These are phyloP conservation scores for Ceraclea dissimilis DNA, from an alignment of 2,888 invertebrate genomes.

Conservation along the genomic window DNA sequence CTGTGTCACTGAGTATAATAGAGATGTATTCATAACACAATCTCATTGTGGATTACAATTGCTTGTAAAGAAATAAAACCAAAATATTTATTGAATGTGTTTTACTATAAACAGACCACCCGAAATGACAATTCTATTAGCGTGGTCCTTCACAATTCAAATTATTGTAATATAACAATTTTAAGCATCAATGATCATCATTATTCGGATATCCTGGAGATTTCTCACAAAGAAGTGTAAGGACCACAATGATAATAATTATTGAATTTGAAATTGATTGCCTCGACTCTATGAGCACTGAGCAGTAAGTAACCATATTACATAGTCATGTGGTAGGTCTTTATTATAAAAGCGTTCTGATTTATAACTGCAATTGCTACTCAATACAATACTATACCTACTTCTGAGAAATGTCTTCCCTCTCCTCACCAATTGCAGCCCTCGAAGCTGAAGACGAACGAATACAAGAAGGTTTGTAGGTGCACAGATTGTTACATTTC, in stretches of 20 bases:
- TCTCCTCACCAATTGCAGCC: too few relatives aligned
- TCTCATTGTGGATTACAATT: too few relatives aligned
- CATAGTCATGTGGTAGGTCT: too few relatives aligned
- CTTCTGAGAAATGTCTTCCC: too few relatives aligned
- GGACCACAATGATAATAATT: neutral
- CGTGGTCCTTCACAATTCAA: neutral
- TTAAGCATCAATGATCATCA: neutral
- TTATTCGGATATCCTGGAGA: neutral
- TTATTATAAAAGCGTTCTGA: too few relatives aligned
- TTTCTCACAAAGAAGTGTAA: neutral
- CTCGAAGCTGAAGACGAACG: too few relatives aligned
- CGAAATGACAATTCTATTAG: constrained; percentile 26
- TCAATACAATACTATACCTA: too few relatives aligned
- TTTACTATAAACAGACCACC: constrained; percentile 21
- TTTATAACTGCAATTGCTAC: too few relatives aligned
- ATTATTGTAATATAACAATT: neutral
- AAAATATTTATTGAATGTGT: constrained; percentile 6
- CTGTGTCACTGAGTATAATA: constrained; percentile 21
- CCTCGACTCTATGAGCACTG: neutral
- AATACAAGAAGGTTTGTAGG: too few relatives aligned
- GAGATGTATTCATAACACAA: neutral
- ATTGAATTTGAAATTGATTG: neutral
- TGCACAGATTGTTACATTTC: too few relatives aligned
- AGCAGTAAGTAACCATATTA: too few relatives aligned
- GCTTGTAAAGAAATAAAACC: constrained; percentile 6